Conservation (phyloP, 2,797 vertebrate species). For the Neostethus bicornis region DNA sequence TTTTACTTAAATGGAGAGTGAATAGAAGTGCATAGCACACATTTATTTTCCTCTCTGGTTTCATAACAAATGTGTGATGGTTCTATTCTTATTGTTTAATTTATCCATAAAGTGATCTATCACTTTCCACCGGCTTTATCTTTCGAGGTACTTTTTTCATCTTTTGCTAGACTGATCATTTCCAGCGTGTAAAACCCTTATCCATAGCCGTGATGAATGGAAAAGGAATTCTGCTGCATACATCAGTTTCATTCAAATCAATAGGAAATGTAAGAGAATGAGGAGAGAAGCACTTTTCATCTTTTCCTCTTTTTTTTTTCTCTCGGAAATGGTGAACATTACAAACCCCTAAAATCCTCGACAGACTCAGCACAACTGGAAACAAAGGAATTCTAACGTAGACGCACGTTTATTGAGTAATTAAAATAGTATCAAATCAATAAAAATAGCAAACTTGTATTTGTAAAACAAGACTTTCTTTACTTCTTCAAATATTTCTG, state of each 20-base stretch:
- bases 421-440: no score
- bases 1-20: slow-evolving; percentile 42
- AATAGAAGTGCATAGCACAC: slow-evolving; percentile 31
- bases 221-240: slow-evolving; percentile 51
- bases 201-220: slow-evolving; percentile 59
- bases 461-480: no score
- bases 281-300: slow-evolving; percentile 4
- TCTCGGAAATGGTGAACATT: slow-evolving; percentile 1
- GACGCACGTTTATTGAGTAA: not conserved
- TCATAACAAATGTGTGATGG: slow-evolving; percentile 27
- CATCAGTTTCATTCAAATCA: slow-evolving; percentile 64
- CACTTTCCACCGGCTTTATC: slow-evolving; percentile 20
- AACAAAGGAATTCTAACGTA: not conserved
- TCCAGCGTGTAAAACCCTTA: slow-evolving; percentile 25
- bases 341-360: not conserved
- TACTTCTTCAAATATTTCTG: no score
- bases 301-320: slow-evolving; percentile 2
- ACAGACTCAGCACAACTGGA: not conserved
- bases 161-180: slow-evolving; percentile 57
- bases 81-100: slow-evolving; percentile 61
- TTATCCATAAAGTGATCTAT: slow-evolving; percentile 53
- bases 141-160: slow-evolving; percentile 32
- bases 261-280: slow-evolving; percentile 41
- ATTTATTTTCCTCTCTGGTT: slow-evolving; percentile 39
- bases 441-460: no score